Base-by-base conservation (phyloP, 2,888 invertebrate species). In the Anaspis maculata region DNA sequence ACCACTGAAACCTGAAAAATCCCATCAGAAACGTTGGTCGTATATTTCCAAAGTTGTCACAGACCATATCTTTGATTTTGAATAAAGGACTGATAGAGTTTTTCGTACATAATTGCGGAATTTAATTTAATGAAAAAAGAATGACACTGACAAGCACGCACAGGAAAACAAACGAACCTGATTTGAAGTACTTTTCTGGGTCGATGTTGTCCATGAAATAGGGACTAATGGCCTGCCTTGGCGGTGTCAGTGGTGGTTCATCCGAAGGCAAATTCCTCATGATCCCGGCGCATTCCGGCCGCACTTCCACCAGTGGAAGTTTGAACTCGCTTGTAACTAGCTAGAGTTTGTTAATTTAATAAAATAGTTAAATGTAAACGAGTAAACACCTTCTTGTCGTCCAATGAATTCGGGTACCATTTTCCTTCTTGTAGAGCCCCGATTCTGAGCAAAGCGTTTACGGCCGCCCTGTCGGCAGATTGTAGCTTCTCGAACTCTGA, bases 401-500 rank as follows among this genome's bases (percentile, higher is more conserved):
- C 69, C 13, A 76, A 53, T 49, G 71, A 72, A 64, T 74, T 71
- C 1, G 79, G 78, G 46, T 76, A 71, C 54, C 73, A 75, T 40
- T 70, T 71, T n/a, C 74, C 76, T 39, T 73, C 73, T 56, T 79
- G 79, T 30, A 77, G 54, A 38, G 71, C 72, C 1, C 75, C 72
- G 13, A 74, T 71, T 52, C 72, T 68, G 44, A 73, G 70, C 29
- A 81, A 57, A 43, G 74, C 72, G 50, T 78, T 73, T 15, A 69
- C 59, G 2, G 72, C 77, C 6, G 73, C 73, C 38, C 73, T 68
- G 36, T 77, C 71, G 30, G 70, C 68, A 21, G 75, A 59, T 59
- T 78, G 77, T 9, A 74, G 56, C 38, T 67, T 69, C 55, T 84
- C 82, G 51, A 83, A 83, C 54, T 81, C 76, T 0, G 82, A 77